Conservation (phyloP, 2,797 vertebrate genomes). For the Bradypus variegatus region DNA sequence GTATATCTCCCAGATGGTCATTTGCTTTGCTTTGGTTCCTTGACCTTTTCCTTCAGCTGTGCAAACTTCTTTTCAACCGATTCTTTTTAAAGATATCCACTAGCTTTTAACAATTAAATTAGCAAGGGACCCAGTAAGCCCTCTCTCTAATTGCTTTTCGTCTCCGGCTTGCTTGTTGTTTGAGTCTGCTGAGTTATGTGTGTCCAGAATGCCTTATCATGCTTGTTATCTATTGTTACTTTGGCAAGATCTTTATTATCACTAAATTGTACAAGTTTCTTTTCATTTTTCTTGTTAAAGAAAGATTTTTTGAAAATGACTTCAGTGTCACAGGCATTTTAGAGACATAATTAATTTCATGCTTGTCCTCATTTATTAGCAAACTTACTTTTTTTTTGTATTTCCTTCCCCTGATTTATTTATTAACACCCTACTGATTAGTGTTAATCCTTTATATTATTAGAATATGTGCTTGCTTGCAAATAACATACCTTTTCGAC, state of each 20-base stretch:
- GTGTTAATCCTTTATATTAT: conserved; percentile 49
- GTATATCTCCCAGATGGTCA: neutral
- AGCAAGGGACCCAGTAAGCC: neutral
- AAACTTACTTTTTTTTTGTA: conserved; percentile 28
- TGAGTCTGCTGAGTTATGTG: neutral
- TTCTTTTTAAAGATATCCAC: conserved; percentile 39
- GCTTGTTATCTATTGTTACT: conserved; percentile 10
- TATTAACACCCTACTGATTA: conserved; percentile 48
- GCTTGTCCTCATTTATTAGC: conserved; percentile 38
- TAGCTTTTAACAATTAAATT: conserved; percentile 30
- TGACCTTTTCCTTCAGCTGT: conserved; percentile 44
- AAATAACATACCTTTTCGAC: conserved; percentile 34
- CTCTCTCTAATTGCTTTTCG: conserved; percentile 40
- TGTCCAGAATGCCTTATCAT: conserved; percentile 15
- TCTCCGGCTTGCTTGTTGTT: neutral
- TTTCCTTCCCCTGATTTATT: conserved; percentile 36
- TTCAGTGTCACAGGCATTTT: conserved; percentile 22
- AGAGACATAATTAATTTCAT: conserved; percentile 53
- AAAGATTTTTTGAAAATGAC: neutral
- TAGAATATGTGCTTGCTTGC: conserved; percentile 40
- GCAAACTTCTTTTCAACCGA: conserved; percentile 35
- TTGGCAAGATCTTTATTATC: conserved; percentile 36
- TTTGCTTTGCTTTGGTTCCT: conserved; percentile 13
- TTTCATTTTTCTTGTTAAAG: conserved; percentile 35
- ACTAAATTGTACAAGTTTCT: conserved; percentile 13